These are phyloP conservation scores for Chiropotes sagulatus DNA, from an alignment of 2,797 vertebrate genomes.

Conservation along the genomic window DNA sequence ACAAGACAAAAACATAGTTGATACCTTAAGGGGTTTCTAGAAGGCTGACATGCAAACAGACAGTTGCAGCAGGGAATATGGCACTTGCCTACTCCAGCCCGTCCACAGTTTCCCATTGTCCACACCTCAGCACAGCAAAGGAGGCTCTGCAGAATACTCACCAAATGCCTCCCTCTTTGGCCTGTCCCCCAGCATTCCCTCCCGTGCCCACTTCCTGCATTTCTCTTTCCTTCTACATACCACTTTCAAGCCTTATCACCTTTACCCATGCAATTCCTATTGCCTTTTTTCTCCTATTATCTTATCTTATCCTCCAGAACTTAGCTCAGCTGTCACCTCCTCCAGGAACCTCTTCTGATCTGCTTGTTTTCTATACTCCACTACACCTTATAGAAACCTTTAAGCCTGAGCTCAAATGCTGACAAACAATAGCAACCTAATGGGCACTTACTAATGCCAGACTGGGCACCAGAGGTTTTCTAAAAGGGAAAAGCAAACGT, in stretches of 20 bases:
- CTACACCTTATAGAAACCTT: not conserved
- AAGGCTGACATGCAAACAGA: not conserved
- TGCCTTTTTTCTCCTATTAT: not conserved
- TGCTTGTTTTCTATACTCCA: not conserved
- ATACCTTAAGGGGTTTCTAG: not conserved
- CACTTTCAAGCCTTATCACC: not conserved
- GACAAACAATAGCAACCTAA: not conserved
- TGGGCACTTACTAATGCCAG: not conserved
- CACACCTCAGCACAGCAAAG: not conserved
- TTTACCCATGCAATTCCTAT: not conserved
- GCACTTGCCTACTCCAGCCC: not conserved
- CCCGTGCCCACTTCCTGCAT: not conserved
- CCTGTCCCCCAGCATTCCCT: not conserved
- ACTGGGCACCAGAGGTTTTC: not conserved
- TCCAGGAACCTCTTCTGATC: not conserved
- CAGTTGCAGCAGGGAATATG: not conserved
- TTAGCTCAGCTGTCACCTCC: not conserved
- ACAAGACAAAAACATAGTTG: not conserved
- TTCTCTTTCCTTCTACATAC: not conserved
- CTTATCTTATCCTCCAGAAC: not conserved
- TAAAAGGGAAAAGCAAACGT: not conserved
- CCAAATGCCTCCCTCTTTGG: not conserved
- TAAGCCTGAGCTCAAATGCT: not conserved
- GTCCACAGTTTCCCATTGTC: not conserved
- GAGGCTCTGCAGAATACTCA: not conserved